Percentiles rank a stretch among this genome's conserved stretches.
phyloP scores from a whole-genome alignment of 2,797 vertebrate species.

The Sebastes matsubarae region DNA sequence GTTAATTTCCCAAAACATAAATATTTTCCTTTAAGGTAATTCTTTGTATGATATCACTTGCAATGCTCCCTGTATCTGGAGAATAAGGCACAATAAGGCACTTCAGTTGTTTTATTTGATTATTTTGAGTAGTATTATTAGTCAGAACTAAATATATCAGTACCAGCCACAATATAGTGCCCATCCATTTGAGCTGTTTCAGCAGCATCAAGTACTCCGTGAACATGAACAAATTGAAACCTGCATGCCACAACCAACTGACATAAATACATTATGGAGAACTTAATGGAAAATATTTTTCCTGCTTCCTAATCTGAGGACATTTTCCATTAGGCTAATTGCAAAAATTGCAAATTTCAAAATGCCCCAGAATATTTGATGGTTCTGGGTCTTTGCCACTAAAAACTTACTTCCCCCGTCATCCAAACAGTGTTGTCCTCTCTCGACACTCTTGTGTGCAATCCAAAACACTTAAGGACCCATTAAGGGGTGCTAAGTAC shows the following conservation, averaged over 20 bases:
- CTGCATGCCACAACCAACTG: constrained; percentile 25
- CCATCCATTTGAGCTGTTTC: constrained; percentile 2
- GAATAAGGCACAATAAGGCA: background rate
- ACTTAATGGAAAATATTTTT: constrained; percentile 63
- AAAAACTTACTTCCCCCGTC: constrained; percentile 8
- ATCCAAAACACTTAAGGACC: constrained; percentile 34
- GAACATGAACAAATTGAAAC: constrained; percentile 46
- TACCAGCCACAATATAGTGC: background rate
- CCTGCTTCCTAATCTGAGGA: constrained; percentile 64
- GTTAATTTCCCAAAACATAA: background rate
- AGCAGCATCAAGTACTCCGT: constrained; percentile 5
- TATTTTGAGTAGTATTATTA: background rate
- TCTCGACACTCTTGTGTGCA: constrained; percentile 4
- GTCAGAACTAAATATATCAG: background rate
- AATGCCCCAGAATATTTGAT: constrained; percentile 56
- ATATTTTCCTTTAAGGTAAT: background rate
- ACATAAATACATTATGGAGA: constrained; percentile 60
- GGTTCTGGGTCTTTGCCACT: constrained; percentile 37
- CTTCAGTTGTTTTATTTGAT: background rate
- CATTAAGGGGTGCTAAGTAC: constrained; percentile 28
- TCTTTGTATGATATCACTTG: background rate
- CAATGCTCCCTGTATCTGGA: background rate
- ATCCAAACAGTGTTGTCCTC: background rate
- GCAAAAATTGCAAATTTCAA: constrained; percentile 62
- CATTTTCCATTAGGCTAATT: constrained; percentile 72